These are phyloP conservation scores for Neodiprion virginianus DNA, from an alignment of 1,140 invertebrate species.

Conservation along the genomic window DNA sequence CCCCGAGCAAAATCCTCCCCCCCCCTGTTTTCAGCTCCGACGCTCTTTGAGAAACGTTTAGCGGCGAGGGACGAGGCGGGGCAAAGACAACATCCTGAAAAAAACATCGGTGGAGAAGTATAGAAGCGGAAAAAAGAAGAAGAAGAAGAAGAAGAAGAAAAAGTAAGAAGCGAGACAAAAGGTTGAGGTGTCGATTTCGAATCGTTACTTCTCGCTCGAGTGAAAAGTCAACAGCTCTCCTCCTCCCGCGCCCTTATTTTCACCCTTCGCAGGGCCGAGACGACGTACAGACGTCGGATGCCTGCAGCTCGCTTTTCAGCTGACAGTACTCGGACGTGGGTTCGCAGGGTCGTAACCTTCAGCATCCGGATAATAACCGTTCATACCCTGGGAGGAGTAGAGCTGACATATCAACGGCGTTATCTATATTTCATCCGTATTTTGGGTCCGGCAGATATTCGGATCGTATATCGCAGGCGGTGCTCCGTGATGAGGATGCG, in stretches of 20 bases:
- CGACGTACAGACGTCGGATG: not conserved
- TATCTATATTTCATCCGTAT: slow-evolving; percentile 8
- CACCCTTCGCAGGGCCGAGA: not conserved
- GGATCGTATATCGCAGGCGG: not conserved
- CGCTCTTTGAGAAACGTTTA: too few species aligned
- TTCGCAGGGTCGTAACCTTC: not conserved
- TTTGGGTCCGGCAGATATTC: not conserved
- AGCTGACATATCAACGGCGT: not conserved
- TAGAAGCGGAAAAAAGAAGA: not conserved
- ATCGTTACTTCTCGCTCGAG: not conserved
- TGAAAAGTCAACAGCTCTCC: not conserved
- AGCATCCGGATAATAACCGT: slow-evolving; percentile 1
- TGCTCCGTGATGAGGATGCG: not conserved
- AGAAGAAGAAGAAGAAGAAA: not conserved
- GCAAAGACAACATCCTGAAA: too few species aligned
- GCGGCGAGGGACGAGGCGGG: too few species aligned
- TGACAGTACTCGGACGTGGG: not conserved
- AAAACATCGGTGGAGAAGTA: too few species aligned
- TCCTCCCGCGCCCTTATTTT: not conserved
- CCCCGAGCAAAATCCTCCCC: too few species aligned
- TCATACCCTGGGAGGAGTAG: not conserved
- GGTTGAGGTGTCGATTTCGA: not conserved
- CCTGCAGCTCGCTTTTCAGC: not conserved
- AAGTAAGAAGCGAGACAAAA: not conserved
- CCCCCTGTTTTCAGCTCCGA: too few species aligned